phyloP scores from a whole-genome alignment of 53 echinoderm and acorn worm species.

The Echinometra lucunter region DNA sequence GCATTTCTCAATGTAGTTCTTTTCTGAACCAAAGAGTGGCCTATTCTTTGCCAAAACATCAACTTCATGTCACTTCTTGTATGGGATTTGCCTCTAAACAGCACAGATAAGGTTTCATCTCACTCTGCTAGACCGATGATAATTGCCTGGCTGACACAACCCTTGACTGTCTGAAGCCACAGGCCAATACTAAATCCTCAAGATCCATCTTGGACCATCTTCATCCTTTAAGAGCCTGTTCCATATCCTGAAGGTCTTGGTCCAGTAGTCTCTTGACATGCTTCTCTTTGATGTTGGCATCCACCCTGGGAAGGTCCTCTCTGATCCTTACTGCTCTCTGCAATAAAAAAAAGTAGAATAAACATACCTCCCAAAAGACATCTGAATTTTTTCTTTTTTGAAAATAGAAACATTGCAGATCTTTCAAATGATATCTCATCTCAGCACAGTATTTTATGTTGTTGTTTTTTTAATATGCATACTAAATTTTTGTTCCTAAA shows the following conservation, averaged over 20 bases:
- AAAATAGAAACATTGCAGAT: too few species aligned
- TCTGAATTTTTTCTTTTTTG: too few species aligned
- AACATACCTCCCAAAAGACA: too few species aligned
- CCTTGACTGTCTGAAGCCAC: too few species aligned
- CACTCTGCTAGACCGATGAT: neutral
- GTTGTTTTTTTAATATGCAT: too few species aligned
- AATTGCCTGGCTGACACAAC: neutral
- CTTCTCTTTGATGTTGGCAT: slow-evolving; percentile 94
- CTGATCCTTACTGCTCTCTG: slow-evolving; percentile 89
- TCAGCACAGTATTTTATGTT: too few species aligned
- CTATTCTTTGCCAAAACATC: too few species aligned
- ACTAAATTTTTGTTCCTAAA: too few species aligned
- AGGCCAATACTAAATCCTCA: neutral
- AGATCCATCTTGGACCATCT: neutral
- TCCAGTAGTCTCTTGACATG: slow-evolving; percentile 51
- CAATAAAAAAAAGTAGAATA: neutral
- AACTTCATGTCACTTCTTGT: neutral
- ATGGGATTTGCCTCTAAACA: neutral
- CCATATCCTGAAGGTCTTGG: slow-evolving; percentile 54
- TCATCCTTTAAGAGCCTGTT: slow-evolving; percentile 23
- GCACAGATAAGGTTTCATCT: too few species aligned
- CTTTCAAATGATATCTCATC: too few species aligned
- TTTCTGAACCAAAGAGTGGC: too few species aligned
- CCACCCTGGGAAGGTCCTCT: slow-evolving; percentile 83
- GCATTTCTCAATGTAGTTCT: too few species aligned